Evolutionary conservation across 2,113 vertebrate genomes (phyloP).

Genomic region (Alectura lathami): DNA sequence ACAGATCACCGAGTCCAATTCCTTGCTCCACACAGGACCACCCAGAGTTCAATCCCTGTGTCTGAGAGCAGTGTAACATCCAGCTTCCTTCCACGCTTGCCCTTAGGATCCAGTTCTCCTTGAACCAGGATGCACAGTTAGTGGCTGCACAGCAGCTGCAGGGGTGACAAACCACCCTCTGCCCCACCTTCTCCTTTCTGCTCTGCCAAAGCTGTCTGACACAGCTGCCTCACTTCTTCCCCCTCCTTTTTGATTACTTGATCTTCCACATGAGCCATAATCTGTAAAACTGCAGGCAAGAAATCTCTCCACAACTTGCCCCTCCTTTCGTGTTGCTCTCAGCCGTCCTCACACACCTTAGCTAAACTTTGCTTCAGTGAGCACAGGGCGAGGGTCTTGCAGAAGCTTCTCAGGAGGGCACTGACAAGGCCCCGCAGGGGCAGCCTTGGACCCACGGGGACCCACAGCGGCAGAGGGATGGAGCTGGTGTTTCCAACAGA

Average conservation of each 20-base stretch:
- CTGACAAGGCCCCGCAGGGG: too few species aligned
- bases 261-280: background rate
- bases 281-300: background rate
- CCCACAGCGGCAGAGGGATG: too few species aligned
- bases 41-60: too few species aligned
- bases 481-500: fast-evolving
- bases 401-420: background rate
- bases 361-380: background rate
- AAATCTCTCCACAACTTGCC: background rate
- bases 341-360: background rate
- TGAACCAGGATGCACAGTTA: background rate
- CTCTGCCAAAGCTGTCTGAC: background rate
- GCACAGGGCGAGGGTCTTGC: background rate
- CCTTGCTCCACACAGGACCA: too few species aligned
- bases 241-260: background rate
- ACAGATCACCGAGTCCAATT: too few species aligned
- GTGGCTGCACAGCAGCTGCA: background rate
- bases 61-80: background rate
- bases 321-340: background rate
- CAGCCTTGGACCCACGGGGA: too few species aligned
- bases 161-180: background rate
- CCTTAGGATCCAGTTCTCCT: background rate
- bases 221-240: background rate
- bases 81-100: background rate
- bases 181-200: background rate